Conservation (phyloP, 2,888 invertebrate genomes). For the Cremastinae sp. region DNA sequence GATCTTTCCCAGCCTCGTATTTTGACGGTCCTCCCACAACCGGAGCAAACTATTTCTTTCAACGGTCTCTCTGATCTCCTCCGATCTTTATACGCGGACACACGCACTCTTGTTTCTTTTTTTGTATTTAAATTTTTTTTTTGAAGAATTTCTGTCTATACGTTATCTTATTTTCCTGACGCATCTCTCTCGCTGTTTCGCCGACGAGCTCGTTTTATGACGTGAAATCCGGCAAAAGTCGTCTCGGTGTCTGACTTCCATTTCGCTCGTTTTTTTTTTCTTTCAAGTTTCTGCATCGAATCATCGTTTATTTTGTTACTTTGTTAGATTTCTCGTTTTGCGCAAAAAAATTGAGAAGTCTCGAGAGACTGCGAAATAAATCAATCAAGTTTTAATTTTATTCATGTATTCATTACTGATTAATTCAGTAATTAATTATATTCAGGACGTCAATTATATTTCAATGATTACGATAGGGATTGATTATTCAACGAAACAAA, state of each 20-base stretch:
- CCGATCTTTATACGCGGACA: conserved; percentile 49
- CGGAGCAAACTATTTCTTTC: conserved; percentile 64
- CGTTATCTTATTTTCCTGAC: conserved; percentile 33
- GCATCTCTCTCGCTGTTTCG: conserved; percentile 48
- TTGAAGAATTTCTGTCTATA: conserved; percentile 1
- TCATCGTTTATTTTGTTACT: neutral
- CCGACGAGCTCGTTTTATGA: conserved; percentile 55
- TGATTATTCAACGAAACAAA: too few relatives aligned
- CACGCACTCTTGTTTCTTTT: neutral
- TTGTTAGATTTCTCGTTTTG: neutral
- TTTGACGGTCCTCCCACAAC: conserved; percentile 37
- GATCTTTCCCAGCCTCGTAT: conserved; percentile 7
- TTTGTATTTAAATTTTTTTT: neutral
- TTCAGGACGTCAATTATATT: too few relatives aligned
- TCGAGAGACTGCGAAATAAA: neutral
- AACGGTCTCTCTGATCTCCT: conserved; percentile 64
- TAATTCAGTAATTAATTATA: too few relatives aligned
- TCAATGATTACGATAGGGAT: too few relatives aligned
- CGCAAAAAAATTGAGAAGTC: too few relatives aligned
- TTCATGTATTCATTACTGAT: too few relatives aligned
- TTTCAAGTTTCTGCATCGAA: conserved; percentile 1
- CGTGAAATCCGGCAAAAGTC: conserved; percentile 50
- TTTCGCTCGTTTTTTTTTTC: conserved; percentile 2
- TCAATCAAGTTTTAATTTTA: too few relatives aligned
- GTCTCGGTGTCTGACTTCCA: conserved; percentile 29